These are phyloP conservation scores for Drosophila elegans DNA, from an alignment of 1,140 invertebrate genomes.

Conservation along the genomic window DNA sequence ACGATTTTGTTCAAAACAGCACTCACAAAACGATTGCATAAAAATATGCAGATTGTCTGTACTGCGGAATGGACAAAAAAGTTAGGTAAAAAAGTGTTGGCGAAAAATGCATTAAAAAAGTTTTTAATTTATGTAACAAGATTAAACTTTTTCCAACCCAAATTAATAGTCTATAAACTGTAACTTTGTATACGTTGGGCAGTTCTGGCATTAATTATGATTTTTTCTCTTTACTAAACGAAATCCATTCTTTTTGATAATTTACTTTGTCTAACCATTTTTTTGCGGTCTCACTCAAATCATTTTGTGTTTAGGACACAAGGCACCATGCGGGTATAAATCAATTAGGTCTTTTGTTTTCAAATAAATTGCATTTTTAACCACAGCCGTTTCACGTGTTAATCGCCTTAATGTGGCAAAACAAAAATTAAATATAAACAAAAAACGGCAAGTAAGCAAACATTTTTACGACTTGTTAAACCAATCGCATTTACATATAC, in stretches of 20 bases:
- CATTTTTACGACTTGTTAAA: slow-evolving; percentile 63
- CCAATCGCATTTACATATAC: slow-evolving; percentile 69
- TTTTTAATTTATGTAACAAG: slow-evolving; percentile 37
- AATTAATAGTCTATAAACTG: slow-evolving; percentile 39
- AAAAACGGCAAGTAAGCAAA: slow-evolving; percentile 19
- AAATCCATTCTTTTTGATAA: slow-evolving; percentile 25
- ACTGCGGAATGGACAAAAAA: slow-evolving; percentile 2
- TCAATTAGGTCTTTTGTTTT: slow-evolving; percentile 42
- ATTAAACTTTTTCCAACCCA: slow-evolving; percentile 25
- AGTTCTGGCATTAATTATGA: slow-evolving; percentile 24
- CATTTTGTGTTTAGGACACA: slow-evolving; percentile 20
- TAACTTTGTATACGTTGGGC: slow-evolving; percentile 9
- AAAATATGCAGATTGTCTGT: slow-evolving; percentile 13
- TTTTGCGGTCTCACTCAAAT: slow-evolving; percentile 7
- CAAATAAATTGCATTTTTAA: slow-evolving; percentile 53
- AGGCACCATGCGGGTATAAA: slow-evolving; percentile 20
- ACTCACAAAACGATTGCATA: slow-evolving; percentile 9
- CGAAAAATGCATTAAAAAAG: not conserved
- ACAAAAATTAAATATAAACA: slow-evolving; percentile 12
- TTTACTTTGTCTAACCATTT: slow-evolving; percentile 25
- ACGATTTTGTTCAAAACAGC: not conserved
- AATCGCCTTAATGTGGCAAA: slow-evolving; percentile 60
- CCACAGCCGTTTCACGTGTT: slow-evolving; percentile 37
- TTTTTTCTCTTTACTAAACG: not conserved
- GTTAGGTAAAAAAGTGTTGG: not conserved